These are phyloP conservation scores for Mystacornis crossleyi DNA, from an alignment of 2,113 vertebrate genomes.

Conservation along the genomic window DNA sequence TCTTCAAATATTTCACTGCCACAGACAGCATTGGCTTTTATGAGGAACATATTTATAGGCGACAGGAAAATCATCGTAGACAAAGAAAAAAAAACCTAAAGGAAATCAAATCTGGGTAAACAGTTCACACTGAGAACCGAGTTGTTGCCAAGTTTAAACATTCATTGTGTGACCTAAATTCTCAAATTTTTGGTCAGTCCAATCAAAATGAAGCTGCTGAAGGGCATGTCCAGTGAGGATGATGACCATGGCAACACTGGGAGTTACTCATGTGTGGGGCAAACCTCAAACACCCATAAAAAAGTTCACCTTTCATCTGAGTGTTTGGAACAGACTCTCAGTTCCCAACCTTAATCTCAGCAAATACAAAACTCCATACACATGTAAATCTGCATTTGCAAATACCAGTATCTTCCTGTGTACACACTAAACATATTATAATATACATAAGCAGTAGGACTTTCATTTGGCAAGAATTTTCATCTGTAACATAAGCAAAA, in stretches of 20 bases:
- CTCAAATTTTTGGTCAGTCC: neutral
- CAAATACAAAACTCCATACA: neutral
- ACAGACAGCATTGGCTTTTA: neutral
- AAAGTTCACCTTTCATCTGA: fast-evolving
- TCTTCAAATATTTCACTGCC: neutral
- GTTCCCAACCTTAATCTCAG: neutral
- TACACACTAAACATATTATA: neutral
- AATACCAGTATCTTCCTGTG: neutral
- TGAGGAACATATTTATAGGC: neutral
- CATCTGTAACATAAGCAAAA: neutral
- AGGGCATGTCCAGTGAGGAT: neutral
- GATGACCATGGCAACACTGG: neutral
- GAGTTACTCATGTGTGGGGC: neutral
- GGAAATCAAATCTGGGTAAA: neutral
- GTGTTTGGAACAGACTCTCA: neutral
- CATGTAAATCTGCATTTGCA: neutral
- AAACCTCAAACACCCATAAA: neutral
- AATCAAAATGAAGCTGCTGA: neutral
- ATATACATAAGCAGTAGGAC: neutral
- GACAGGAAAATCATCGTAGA: neutral
- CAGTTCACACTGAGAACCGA: neutral
- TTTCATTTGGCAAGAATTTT: neutral
- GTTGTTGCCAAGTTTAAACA: neutral
- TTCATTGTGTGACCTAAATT: neutral
- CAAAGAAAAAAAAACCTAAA: neutral